Evolutionary conservation across 2,113 vertebrate genomes (phyloP), one percentile per base, ranked within the genome.

Genomic region (Ranitomeya imitator): DNA sequence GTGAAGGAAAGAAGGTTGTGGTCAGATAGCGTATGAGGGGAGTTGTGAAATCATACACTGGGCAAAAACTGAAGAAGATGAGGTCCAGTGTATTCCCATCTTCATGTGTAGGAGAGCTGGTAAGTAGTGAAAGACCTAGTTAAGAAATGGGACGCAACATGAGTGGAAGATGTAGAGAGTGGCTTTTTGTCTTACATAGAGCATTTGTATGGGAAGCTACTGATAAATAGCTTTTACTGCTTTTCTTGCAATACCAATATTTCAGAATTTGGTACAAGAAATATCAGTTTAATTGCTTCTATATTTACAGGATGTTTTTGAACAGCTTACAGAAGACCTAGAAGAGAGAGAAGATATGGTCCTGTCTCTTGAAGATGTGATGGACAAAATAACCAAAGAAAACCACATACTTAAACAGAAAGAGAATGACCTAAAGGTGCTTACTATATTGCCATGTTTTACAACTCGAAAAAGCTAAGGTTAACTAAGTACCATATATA

Each of bases 331-430:
- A 65, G 92, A 94, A 85, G 91, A 93, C n/a, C 71, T 93, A 51
- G 88, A 92, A 84, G 92, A 94, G 67, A 92, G 93, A 31, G 51
- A 91, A 31, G 90, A 91, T 85, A 69, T 93, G 23, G 85, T 94
- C 89, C 89, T 90, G 37, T 90, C 92, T 77, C 92, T 95, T 60
- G 89, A 92, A 85, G 92, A 90, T 0, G 79, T 92, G 57, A 91
- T 95, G 86, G 90, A 93, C 85, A 92, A 93, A 55, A 90, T 95
- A 21, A 92, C 89, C 80, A 92, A 91, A 85, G 93, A 95, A 86
- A 95, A 96, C 89, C 90, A 93, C 79, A 90, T 94, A 81, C 93
- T 95, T 87, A 91, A 73, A 52, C 67, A 88, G 61, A 74, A 88
- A 74, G 69, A 88, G 10, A 61, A 57, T 0, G 87, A 92, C 69